These are phyloP conservation scores for Nymphicus hollandicus DNA, from an alignment of 2,113 vertebrate species.

Conservation along the genomic window DNA sequence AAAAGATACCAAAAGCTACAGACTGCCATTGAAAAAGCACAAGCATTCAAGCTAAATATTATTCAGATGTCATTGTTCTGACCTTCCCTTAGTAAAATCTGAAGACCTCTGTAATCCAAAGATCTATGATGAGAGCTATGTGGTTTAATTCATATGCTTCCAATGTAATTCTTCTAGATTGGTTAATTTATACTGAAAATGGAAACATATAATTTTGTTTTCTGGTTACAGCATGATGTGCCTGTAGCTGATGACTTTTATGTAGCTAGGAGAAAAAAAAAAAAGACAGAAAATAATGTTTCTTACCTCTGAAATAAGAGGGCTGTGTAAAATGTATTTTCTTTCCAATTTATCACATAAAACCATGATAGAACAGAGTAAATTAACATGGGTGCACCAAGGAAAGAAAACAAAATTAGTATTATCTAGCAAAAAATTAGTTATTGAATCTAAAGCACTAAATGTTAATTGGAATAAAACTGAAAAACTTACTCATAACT, in stretches of 20 bases:
- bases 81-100: neutral
- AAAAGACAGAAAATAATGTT: neutral
- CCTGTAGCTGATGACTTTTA: neutral
- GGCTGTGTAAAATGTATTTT: neutral
- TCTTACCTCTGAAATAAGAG: neutral
- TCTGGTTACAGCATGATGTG: neutral
- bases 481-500: neutral
- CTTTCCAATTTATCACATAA: neutral
- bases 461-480: neutral
- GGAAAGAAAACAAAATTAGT: neutral
- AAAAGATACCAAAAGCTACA: neutral
- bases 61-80: neutral
- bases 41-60: neutral
- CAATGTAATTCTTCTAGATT: neutral
- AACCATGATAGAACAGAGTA: neutral
- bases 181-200: neutral
- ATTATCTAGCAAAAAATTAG: neutral
- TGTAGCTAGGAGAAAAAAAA: neutral
- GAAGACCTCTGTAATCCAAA: neutral
- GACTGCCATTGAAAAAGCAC: neutral
- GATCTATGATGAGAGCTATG: neutral
- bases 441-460: neutral
- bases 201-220: slow-evolving; percentile 16
- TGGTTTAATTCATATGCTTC: neutral
- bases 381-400: neutral